These are phyloP conservation scores for Amphiura filiformis DNA, from an alignment of 35 echinoderm and acorn worm species.

Conservation along the genomic window DNA sequence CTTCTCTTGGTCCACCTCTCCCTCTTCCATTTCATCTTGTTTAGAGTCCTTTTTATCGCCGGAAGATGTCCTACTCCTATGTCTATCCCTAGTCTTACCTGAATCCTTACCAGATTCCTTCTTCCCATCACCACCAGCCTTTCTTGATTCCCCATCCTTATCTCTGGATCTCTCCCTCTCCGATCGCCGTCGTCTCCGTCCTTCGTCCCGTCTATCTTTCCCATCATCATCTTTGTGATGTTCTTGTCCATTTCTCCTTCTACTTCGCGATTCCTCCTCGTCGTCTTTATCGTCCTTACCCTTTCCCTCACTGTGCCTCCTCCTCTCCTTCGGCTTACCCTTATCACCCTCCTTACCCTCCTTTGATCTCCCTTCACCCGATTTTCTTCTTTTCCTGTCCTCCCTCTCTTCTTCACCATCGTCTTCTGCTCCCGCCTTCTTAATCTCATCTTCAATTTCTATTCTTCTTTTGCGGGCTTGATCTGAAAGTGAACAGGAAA, in stretches of 20 bases:
- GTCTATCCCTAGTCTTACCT: conserved; percentile 29
- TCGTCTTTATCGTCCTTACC: conserved; percentile 52
- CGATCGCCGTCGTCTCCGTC: not conserved
- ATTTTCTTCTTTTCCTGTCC: not conserved
- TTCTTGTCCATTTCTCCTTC: conserved; percentile 9
- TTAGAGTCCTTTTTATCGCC: not conserved
- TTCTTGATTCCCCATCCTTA: not conserved
- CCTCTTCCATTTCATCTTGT: not conserved
- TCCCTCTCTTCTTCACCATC: conserved; percentile 5
- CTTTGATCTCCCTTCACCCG: conserved; percentile 1
- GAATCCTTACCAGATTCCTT: not conserved
- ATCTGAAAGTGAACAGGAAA: not conserved
- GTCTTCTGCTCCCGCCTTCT: conserved; percentile 15
- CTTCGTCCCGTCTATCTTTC: conserved; percentile 23
- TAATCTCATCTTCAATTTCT: conserved; percentile 45
- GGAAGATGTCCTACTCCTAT: not conserved
- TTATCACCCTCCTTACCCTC: conserved; percentile 22
- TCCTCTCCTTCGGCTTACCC: conserved; percentile 27
- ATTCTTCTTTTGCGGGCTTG: conserved; percentile 25
- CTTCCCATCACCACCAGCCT: not conserved
- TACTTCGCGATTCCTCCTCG: conserved; percentile 3
- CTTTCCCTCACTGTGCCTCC: conserved; percentile 41
- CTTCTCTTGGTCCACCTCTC: conserved; percentile 23
- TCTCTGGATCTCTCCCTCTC: not conserved
- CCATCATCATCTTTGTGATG: conserved; percentile 24